Evolutionary conservation across 2,113 vertebrate species (phyloP).

Genomic region (Entelurus aequoreus): DNA sequence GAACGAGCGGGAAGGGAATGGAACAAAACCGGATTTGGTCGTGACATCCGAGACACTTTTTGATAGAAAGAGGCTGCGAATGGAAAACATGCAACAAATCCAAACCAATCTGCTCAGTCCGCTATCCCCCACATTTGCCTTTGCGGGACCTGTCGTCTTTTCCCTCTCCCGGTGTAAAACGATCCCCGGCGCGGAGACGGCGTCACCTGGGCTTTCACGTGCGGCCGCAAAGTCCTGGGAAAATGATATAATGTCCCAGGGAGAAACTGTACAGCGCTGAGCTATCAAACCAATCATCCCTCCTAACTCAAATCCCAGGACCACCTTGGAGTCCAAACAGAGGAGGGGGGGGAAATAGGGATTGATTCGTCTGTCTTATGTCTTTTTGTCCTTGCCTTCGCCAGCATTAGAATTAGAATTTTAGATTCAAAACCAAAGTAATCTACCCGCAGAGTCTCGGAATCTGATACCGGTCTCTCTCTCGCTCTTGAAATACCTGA

Average conservation of each 20-base stretch:
- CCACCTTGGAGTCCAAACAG: constrained; percentile 60
- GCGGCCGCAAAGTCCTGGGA: constrained; percentile 43
- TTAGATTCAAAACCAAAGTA: neutral
- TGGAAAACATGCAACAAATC: no score
- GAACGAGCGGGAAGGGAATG: constrained; percentile 45
- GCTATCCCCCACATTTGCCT: no score
- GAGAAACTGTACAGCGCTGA: constrained; percentile 24
- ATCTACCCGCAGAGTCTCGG: neutral
- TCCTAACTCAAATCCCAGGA: constrained; percentile 42
- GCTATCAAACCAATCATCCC: constrained; percentile 39
- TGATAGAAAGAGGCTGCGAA: constrained; percentile 32
- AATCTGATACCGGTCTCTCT: neutral
- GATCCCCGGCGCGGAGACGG: constrained; percentile 35
- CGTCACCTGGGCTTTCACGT: constrained; percentile 44
- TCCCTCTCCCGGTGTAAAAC: constrained; percentile 48
- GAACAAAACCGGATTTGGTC: constrained; percentile 60
- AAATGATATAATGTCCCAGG: constrained; percentile 38
- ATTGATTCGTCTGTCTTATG: constrained; percentile 39
- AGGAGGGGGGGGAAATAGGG: constrained; percentile 43
- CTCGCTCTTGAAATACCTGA: constrained; percentile 48
- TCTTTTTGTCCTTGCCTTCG: constrained; percentile 24
- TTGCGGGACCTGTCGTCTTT: constrained; percentile 14
- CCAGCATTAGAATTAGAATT: neutral
- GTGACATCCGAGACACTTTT: constrained; percentile 56
- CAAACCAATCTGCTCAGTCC: no score